A percentile compares a stretch with the other conserved stretches of the same genome.
These are phyloP conservation scores for Cavia aperea DNA, from an alignment of 2,113 vertebrate genomes.

Conservation along the genomic window DNA sequence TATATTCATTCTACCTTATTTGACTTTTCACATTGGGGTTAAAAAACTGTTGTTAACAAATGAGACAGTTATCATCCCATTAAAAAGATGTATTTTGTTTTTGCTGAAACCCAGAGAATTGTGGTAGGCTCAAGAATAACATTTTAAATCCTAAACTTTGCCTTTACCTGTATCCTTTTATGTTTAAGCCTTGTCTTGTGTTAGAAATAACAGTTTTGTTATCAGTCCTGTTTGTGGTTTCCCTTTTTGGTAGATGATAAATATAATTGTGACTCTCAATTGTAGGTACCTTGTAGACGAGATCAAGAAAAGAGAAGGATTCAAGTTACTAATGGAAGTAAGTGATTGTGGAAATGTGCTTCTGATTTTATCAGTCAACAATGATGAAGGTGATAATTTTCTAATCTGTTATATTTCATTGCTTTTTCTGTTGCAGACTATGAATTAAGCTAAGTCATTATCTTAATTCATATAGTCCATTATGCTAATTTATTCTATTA, in stretches of 20 bases:
- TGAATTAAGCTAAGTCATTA: conserved; percentile 64
- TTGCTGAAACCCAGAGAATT: background rate
- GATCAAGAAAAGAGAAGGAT: conserved; percentile 82
- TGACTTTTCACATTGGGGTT: background rate
- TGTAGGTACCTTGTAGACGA: conserved; percentile 81
- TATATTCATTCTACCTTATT: background rate
- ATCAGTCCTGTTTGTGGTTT: background rate
- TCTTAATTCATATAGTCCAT: conserved; percentile 64
- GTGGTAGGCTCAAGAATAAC: background rate
- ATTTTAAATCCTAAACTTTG: background rate
- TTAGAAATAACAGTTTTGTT: background rate
- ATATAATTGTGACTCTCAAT: conserved; percentile 52
- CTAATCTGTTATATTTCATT: conserved; percentile 55
- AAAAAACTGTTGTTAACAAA: background rate
- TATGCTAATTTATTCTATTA: conserved; percentile 67
- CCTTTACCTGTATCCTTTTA: background rate
- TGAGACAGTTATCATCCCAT: background rate
- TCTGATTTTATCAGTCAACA: conserved; percentile 46
- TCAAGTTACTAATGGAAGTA: conserved; percentile 81
- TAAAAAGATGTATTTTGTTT: background rate
- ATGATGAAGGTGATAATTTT: conserved; percentile 45
- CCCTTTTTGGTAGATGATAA: conserved; percentile 33
- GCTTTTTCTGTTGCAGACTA: conserved; percentile 49
- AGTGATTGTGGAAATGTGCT: conserved; percentile 43
- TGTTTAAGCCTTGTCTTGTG: background rate